Evolutionary conservation across 1,140 invertebrate species (phyloP), one percentile per base, ranked within the genome.

Genomic region (Bombus confusus): DNA sequence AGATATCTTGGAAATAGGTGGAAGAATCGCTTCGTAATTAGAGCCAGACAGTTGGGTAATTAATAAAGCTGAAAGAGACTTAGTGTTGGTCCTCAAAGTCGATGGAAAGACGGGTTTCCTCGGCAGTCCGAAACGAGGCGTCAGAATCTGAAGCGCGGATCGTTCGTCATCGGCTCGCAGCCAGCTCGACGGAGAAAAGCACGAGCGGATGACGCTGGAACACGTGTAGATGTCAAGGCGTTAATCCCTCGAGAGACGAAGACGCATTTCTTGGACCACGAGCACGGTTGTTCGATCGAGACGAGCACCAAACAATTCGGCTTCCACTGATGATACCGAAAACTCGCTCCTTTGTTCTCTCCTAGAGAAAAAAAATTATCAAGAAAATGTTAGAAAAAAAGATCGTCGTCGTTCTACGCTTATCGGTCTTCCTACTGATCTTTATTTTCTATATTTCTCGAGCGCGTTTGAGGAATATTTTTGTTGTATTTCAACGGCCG

Each of bases 141-240:
- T 79, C 82, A 37, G 83, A 85, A 34, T 43, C 62, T 43, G 83
- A 72, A 76, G 72, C 72, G 73, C 41, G 43, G 81, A 59, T 77
- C 86, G 86, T 87, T 86, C 85, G 78, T 86, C 85, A 86, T 86
- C 85, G 79, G 78, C 83, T 83, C 66, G 73, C 75, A 41, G 80
- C 80, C 62, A 86, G 80, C 62, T 28, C 71, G 57, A 64, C 43
- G 62, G 64, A 34, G 83, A 57, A 85, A 87, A 80, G 82, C 77
- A 74, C 81, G 73, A 79, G 72, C 69, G 74, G 83, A 87, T 72
- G 78, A 87, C 78, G 83, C 78, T 76, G 83, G 86, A 87, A 87
- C 86, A 86, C 86, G 86, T 87, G 86, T 87, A 87, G 41, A 69
- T 62, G 86, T 87, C 86, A 87, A 87, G 83, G 83, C 78, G 83